These are phyloP conservation scores for Idaea biselata DNA, from an alignment of 2,888 invertebrate species.

Conservation along the genomic window DNA sequence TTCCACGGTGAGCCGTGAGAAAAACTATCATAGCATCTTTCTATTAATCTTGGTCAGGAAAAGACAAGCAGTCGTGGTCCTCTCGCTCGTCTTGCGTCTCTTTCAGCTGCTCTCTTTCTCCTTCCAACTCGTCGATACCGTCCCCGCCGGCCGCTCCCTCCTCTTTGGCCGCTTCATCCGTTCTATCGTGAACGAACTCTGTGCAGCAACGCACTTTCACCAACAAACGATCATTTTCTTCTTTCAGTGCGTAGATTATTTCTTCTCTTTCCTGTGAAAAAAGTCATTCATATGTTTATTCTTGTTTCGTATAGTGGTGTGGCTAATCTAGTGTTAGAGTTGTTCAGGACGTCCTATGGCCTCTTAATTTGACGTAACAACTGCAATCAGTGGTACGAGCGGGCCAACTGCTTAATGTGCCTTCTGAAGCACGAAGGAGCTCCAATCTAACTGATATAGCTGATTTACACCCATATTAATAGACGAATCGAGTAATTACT, in stretches of 20 bases:
- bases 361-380: too few relatives aligned
- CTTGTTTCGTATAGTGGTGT: not conserved
- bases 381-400: too few relatives aligned
- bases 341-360: not conserved
- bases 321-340: too few relatives aligned
- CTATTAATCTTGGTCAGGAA: too few relatives aligned
- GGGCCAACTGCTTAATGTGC: too few relatives aligned
- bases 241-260: constrained; percentile 68
- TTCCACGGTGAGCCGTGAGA: too few relatives aligned
- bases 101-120: not conserved
- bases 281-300: not conserved
- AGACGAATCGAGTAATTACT: too few relatives aligned
- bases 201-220: constrained; percentile 56
- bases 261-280: constrained; percentile 70
- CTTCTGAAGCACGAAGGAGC: too few relatives aligned
- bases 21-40: too few relatives aligned
- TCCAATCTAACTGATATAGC: too few relatives aligned
- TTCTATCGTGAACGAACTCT: not conserved
- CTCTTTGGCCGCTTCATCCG: not conserved
- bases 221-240: constrained; percentile 70
- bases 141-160: not conserved
- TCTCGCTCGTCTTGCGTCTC: not conserved
- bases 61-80: not conserved
- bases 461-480: too few relatives aligned
- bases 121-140: not conserved